A percentile compares a stretch with the other conserved stretches of the same genome.
Evolutionary conservation across 2,797 vertebrate species (phyloP).

Genomic region (Lacerta agilis): DNA sequence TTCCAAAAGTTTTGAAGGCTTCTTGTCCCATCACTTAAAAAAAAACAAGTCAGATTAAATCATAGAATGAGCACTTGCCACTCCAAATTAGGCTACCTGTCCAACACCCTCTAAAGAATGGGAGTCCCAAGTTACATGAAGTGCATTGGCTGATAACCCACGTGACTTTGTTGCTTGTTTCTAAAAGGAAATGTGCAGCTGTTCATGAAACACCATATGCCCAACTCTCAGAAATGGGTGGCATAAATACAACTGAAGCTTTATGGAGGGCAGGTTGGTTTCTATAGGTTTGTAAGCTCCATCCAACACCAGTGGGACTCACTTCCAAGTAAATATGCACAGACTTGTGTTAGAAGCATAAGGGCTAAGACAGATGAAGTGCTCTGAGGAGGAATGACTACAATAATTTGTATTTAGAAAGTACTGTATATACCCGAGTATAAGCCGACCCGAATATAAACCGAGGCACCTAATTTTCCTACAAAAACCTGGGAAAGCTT

Average conservation of each 20-base stretch:
- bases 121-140: constrained; percentile 4
- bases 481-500: too few species aligned
- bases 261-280: not conserved
- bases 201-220: not conserved
- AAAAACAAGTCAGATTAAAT: not conserved
- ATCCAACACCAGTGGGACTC: not conserved
- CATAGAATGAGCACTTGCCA: not conserved
- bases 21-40: not conserved
- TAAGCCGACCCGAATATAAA: too few species aligned
- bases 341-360: not conserved
- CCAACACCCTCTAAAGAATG: constrained; percentile 3
- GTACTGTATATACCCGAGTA: too few species aligned
- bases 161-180: not conserved
- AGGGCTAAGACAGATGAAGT: not conserved
- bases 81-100: not conserved
- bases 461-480: too few species aligned
- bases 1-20: not conserved
- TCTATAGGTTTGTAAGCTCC: not conserved
- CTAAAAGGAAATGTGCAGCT: not conserved
- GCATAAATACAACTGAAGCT: not conserved
- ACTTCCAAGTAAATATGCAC: not conserved
- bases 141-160: accelerated
- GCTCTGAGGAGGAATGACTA: too few species aligned
- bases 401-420: not conserved
- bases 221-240: not conserved